phyloP scores from a whole-genome alignment of 2,888 invertebrate species.

The Acleris cristana region DNA sequence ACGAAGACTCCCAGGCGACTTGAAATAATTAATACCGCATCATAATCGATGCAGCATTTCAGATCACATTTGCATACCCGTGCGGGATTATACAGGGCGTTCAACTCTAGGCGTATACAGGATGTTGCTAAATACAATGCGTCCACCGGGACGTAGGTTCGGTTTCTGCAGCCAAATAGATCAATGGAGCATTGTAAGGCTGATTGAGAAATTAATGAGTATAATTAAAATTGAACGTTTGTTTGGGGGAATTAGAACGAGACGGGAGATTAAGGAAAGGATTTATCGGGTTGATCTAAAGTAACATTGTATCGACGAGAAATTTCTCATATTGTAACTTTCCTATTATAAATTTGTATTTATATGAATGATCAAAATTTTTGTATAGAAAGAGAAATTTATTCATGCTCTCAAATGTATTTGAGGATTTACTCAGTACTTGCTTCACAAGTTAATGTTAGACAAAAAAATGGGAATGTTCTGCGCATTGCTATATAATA shows the following conservation, averaged over 20 bases:
- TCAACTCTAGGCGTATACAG: conserved; percentile 34
- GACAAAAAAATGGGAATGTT: too few relatives aligned
- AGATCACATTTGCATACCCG: conserved; percentile 37
- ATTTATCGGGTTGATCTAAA: too few relatives aligned
- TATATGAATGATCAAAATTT: too few relatives aligned
- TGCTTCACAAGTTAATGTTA: too few relatives aligned
- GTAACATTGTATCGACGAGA: too few relatives aligned
- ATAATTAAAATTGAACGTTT: conserved; percentile 15
- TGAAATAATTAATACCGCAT: conserved; percentile 27
- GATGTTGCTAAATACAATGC: conserved; percentile 47
- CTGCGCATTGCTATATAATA: too few relatives aligned
- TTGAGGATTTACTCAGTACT: too few relatives aligned
- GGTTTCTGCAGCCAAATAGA: conserved; percentile 35
- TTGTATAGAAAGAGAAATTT: too few relatives aligned
- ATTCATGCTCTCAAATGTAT: too few relatives aligned
- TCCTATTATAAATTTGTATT: too few relatives aligned
- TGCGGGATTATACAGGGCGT: conserved; percentile 30
- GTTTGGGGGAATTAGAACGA: not conserved
- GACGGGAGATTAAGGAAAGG: not conserved
- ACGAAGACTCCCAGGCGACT: not conserved
- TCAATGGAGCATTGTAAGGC: conserved; percentile 28
- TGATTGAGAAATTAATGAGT: conserved; percentile 34
- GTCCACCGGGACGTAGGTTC: conserved; percentile 41
- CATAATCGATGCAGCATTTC: conserved; percentile 32
- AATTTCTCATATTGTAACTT: too few relatives aligned